Conservation (phyloP, 2,888 invertebrate genomes). For the Cheilosia variabilis region DNA sequence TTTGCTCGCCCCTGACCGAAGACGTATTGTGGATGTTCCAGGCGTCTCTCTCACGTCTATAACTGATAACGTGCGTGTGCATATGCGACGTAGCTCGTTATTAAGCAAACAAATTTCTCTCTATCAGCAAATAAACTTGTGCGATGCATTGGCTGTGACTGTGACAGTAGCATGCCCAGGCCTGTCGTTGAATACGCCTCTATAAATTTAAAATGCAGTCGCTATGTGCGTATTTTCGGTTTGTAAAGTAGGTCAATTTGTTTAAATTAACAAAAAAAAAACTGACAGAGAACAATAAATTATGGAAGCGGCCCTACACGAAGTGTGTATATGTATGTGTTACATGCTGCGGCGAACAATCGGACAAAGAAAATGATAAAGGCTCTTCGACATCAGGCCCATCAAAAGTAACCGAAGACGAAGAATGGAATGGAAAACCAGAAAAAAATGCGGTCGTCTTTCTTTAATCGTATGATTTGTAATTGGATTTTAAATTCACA, state of each 20-base stretch:
- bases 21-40: not conserved
- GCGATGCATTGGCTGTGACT: not conserved
- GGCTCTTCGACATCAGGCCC: not conserved
- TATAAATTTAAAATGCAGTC: constrained; percentile 30
- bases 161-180: not conserved
- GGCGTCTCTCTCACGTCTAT: not conserved
- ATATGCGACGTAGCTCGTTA: not conserved
- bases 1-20: constrained; percentile 20
- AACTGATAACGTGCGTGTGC: constrained; percentile 23
- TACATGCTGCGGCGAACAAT: not conserved
- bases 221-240: constrained; percentile 51
- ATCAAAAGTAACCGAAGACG: not conserved
- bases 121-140: constrained; percentile 15
- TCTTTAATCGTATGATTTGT: constrained; percentile 19
- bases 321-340: too few relatives aligned
- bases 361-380: constrained; percentile 63
- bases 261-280: constrained; percentile 55
- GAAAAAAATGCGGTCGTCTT: constrained; percentile 25
- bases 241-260: constrained; percentile 67
- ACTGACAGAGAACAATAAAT: constrained; percentile 45
- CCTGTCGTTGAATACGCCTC: not conserved
- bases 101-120: constrained; percentile 9
- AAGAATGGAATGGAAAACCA: constrained; percentile 19
- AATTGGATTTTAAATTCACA: not conserved
- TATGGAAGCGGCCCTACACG: constrained; percentile 40